Evolutionary conservation across 2,113 vertebrate species (phyloP), one percentile per base, ranked within the genome.

Genomic region (Elgaria multicarinata): DNA sequence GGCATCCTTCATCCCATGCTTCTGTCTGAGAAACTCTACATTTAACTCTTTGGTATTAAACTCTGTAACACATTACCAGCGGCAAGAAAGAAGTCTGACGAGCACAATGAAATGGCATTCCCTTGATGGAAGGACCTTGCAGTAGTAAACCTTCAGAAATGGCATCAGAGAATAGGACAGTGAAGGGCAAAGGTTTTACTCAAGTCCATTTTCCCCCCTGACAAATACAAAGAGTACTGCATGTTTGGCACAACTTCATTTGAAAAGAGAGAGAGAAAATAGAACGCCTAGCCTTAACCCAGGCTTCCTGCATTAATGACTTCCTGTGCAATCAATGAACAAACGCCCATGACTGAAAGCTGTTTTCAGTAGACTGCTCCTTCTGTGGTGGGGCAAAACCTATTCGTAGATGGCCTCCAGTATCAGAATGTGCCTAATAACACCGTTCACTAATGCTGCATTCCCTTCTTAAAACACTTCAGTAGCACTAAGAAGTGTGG

Each of bases 321-420:
- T 62, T 39, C 89, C 83, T 46, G 84, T 50, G 33, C 55, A 74
- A 90, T 82, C 53, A 75, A 50, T 80, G 46, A 80, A 50, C 39
- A 81, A 81, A 69, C 4, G 22, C 28, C 12, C 50, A 36, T 53
- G 22, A 3, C 39, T 80, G 33, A 87, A 55, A 33, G 36, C 67
- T 58, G 22, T 80, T 62, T 85, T 80, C 76, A 28, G 53, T n/a
- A 58, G 26, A 62, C 50, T 55, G 33, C 42, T 85, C 62, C 28
- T 85, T 28, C 71, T 87, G n/a, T 33, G 31, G 18, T 44, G 18
- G 16, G 42, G 31, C n/a, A n/a, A 66, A 77, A 62, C 39, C 6
- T 3, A 10, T 66, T 39, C 3, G 24, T 16, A 36, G 8, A 24
- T 62, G 22, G 22, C 22, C 10, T 79, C 26, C 26, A 24, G 16